Evolutionary conservation across 2,113 vertebrate species (phyloP), one percentile per base, ranked within the genome.

Genomic region (Rhegmatorhina hoffmannsi): DNA sequence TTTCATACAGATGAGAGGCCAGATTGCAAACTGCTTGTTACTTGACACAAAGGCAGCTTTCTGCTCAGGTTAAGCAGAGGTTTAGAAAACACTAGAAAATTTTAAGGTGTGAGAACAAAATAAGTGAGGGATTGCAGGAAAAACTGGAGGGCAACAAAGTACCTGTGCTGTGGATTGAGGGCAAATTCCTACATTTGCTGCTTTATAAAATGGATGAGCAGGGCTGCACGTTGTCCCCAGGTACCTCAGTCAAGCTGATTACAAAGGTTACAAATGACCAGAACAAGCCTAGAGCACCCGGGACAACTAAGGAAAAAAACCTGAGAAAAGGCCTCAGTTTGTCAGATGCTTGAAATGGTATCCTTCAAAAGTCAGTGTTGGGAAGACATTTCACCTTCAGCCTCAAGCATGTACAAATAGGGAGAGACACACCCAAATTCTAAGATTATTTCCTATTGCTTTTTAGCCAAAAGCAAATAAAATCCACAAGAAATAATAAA

Each of bases 201-300:
- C n/a, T 84, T 91, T 34, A 26, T 8, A 74, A 55, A 9, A 68
- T 55, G 68, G 52, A 83, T 80, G 89, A 77, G 43, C 28, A 80
- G 20, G 43, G 55, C 89, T 70, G 72, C 18, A 73, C 26, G 24
- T 52, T 86, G 81, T 89, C 77, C 29, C 76, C 24, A 19, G 59
- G 21, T 29, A 56, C 36, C 13, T 36, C 79, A 34, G 25, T 33
- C 64, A 77, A 59, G 49, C 56, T 87, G 52, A 89, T 67, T 70
- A 55, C 47, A 92, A 87, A 89, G 69, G 86, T 92, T 94, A 87
- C 80, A 93, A 84, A 89, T 72, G 76, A 83, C 62, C 72, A 38
- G 53, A 94, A 95, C 36, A 85, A 92, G 40, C n/a, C 84, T 28
- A 53, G 44, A 56, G 49, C 33, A 89, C 49, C 43, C 5, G 3